These are phyloP conservation scores for Tautogolabrus adspersus DNA, from an alignment of 2,113 vertebrate genomes.

Conservation along the genomic window DNA sequence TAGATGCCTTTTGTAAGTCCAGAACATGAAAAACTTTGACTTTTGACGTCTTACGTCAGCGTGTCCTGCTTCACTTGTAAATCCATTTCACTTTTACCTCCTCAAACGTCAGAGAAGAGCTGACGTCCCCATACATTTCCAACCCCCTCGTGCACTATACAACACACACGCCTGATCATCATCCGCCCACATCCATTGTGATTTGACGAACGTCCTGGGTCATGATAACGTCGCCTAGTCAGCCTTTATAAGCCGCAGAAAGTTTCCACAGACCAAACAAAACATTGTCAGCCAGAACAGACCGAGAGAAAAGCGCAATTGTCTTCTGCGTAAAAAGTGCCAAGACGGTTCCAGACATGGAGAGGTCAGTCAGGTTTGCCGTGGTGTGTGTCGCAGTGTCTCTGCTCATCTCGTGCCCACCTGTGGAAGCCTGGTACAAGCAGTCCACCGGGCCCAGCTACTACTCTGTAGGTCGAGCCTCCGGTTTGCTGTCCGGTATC, in stretches of 20 bases:
- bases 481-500: conserved; percentile 87
- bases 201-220: conserved; percentile 74
- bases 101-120: conserved; percentile 33
- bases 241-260: conserved; percentile 77
- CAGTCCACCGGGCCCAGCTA: conserved; percentile 82
- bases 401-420: conserved; percentile 81
- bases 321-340: conserved; percentile 41
- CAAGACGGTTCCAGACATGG: conserved; percentile 70
- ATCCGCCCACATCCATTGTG: conserved; percentile 67
- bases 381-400: conserved; percentile 81
- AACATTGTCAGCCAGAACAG: conserved; percentile 19
- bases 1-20: neutral
- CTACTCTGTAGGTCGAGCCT: conserved; percentile 88
- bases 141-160: conserved; percentile 8
- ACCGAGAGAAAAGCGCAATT: neutral
- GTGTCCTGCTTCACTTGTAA: conserved; percentile 8
- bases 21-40: neutral
- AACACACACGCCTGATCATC: conserved; percentile 41
- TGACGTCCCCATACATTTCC: conserved; percentile 41
- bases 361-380: conserved; percentile 60
- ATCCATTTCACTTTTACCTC: conserved; percentile 40
- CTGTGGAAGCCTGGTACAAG: conserved; percentile 86
- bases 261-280: conserved; percentile 58
- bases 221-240: conserved; percentile 60
- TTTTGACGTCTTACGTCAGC: conserved; percentile 17